Conservation (phyloP, 2,113 vertebrate species). For the Pelusios castaneus region DNA sequence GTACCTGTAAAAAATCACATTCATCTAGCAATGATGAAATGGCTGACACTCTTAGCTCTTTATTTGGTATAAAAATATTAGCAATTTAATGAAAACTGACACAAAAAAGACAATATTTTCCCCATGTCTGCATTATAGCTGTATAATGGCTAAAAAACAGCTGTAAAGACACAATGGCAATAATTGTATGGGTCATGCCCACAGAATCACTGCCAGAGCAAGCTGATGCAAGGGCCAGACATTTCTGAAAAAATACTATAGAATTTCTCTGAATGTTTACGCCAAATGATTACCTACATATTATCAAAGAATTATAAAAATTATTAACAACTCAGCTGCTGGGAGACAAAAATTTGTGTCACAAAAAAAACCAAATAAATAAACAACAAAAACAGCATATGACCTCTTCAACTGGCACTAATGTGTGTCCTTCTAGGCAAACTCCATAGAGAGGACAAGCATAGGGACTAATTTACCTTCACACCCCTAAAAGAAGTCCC, state of each 20-base stretch:
- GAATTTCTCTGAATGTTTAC: conserved; percentile 11
- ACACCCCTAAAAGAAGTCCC: conserved; percentile 44
- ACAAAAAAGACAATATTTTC: conserved; percentile 45
- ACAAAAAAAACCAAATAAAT: conserved; percentile 36
- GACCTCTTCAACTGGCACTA: conserved; percentile 52
- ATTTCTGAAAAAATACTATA: conserved; percentile 23
- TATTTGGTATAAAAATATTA: conserved; percentile 57
- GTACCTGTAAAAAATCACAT: conserved; percentile 8
- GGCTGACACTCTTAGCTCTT: conserved; percentile 23
- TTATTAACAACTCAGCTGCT: conserved; percentile 1
- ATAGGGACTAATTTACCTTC: conserved; percentile 55
- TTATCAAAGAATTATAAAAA: not conserved
- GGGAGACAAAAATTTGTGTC: not conserved
- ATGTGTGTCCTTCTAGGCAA: conserved; percentile 48
- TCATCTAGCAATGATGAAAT: conserved; percentile 18
- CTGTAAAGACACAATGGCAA: not conserved
- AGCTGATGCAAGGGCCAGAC: conserved; percentile 7
- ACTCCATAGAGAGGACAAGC: conserved; percentile 28
- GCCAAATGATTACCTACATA: not conserved
- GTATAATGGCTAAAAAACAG: conserved; percentile 46
- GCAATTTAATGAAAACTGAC: conserved; percentile 55
- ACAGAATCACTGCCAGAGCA: conserved; percentile 11
- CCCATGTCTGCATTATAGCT: not conserved
- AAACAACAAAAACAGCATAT: not conserved
- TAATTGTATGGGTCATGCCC: conserved; percentile 57